These are phyloP conservation scores for Austrolebias charrua DNA, from an alignment of 2,797 vertebrate genomes.

Conservation along the genomic window DNA sequence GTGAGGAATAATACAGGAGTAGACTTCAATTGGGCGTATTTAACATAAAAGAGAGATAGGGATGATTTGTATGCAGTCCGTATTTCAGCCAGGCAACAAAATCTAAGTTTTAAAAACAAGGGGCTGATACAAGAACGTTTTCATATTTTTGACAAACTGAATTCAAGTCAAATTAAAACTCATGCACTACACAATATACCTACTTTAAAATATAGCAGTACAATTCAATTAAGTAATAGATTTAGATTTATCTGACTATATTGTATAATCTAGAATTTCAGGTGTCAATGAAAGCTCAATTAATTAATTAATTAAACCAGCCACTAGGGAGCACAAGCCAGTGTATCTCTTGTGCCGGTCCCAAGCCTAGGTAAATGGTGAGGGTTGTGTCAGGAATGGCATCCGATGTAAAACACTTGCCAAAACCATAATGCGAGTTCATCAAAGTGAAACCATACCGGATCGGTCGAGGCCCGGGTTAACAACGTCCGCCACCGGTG, in stretches of 20 bases:
- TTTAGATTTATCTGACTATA: neutral
- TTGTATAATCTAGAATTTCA: neutral
- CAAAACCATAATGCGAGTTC: too few relatives aligned
- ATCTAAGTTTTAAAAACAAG: constrained; percentile 22
- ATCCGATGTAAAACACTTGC: too few relatives aligned
- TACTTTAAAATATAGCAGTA: neutral
- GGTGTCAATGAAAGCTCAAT: neutral
- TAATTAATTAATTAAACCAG: too few relatives aligned
- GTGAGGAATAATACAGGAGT: constrained; percentile 13
- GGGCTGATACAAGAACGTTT: neutral
- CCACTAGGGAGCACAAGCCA: too few relatives aligned
- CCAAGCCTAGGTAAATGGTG: too few relatives aligned
- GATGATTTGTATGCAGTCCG: constrained; percentile 14
- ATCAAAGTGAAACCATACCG: too few relatives aligned
- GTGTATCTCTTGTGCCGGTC: too few relatives aligned
- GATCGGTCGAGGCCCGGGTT: too few relatives aligned
- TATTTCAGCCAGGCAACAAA: constrained; percentile 20
- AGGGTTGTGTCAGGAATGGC: too few relatives aligned
- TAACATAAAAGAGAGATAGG: constrained; percentile 22
- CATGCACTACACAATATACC: neutral
- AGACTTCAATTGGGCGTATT: constrained; percentile 25
- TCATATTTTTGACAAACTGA: neutral
- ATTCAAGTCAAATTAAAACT: neutral
- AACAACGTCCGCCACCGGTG: too few relatives aligned
- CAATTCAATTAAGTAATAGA: neutral